These are phyloP conservation scores for Limnephilus marmoratus DNA, from an alignment of 2,888 invertebrate genomes.

Conservation along the genomic window DNA sequence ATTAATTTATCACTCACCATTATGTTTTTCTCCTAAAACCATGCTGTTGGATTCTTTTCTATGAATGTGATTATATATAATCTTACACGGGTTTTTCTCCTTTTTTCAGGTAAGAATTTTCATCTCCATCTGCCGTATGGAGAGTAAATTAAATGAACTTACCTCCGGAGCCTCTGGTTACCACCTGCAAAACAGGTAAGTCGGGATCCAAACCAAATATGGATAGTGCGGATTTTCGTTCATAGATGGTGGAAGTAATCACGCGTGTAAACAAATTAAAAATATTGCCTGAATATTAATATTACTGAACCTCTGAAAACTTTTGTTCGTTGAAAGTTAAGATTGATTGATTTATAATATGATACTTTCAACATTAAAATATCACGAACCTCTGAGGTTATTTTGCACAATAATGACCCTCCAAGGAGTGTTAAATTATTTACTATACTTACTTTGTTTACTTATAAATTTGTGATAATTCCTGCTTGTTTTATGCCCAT, in stretches of 20 bases:
- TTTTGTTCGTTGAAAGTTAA: neutral
- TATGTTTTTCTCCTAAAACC: neutral
- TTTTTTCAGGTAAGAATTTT: neutral
- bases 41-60: neutral
- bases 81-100: neutral
- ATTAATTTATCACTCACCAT: neutral
- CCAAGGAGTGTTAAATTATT: too few relatives aligned
- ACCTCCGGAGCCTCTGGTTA: neutral
- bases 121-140: neutral
- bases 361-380: neutral
- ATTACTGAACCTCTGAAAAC: neutral
- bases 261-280: neutral
- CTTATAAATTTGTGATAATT: too few relatives aligned
- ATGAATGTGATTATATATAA: neutral
- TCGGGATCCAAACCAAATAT: neutral
- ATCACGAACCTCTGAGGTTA: neutral
- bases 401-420: too few relatives aligned
- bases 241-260: neutral
- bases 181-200: neutral
- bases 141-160: neutral
- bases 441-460: too few relatives aligned
- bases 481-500: too few relatives aligned
- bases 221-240: neutral
- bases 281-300: neutral
- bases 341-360: neutral